Evolutionary conservation across 2,888 invertebrate species (phyloP), one percentile per base, ranked within the genome.

Genomic region (Coelopa pilipes): DNA sequence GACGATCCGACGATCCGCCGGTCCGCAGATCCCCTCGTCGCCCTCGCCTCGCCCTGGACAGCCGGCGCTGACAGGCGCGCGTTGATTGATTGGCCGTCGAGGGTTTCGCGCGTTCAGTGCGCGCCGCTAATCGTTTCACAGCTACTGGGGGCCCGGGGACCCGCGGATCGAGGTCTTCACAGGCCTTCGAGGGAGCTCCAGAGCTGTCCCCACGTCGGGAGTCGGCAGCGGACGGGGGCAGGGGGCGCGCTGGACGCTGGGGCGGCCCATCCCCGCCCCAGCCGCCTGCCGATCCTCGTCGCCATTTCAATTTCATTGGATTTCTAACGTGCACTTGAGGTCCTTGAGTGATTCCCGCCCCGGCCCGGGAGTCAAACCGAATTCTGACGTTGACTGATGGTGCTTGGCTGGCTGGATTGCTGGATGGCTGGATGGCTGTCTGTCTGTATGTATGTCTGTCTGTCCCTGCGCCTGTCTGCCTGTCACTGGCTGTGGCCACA

Each of bases 311-410:
- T 50, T 62, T 45, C 70, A 60, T 24, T 60, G 13, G 45, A 53
- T 53, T 70, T 70, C 62, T 62, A 70, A 62, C 50, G 70, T 62
- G 50, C 17, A 62, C 17, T 70, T 19, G n/a, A 63, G 19, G 34
- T 70, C 24, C 53, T 47, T 34, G 12, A 19, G 13, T 49, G 17
- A 3, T 17, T 57, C 19, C 13, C 57, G 24, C 15, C 1, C 11
- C 15, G n/a, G n/a, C 17, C 17, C 68, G 55, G 15, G 19, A 46
- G 57, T 69, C 62, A 62, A 68, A 62, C 55, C 19, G 34, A 45
- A 59, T 53, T 78, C 74, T 79, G 82, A 83, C 83, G 79, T 79
- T 83, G 82, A 82, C 81, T 83, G 84, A 82, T 83, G 83, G 80
- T 79, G 74, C 46, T 63, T 21, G 66, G 24, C 74, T 65, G 15